Conservation (phyloP, 2,888 invertebrate species). For the Epinotia demarniana region DNA sequence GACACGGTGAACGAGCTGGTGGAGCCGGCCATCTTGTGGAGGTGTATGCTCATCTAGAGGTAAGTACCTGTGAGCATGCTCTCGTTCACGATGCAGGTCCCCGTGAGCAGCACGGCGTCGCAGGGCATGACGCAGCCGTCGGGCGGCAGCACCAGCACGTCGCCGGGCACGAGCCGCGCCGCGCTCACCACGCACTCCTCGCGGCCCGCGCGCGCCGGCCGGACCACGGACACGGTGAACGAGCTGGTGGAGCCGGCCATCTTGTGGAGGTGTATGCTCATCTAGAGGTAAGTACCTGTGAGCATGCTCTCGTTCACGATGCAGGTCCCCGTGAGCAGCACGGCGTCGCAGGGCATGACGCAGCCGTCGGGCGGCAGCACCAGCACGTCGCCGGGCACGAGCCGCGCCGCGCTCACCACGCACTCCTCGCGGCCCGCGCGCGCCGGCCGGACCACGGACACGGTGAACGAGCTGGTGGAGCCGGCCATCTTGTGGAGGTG, state of each 20-base stretch:
- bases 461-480: conserved; percentile 83
- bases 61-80: conserved; percentile 94
- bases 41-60: no score
- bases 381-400: conserved; percentile 95
- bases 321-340: conserved; percentile 93
- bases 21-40: conserved; percentile 88
- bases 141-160: conserved; percentile 92
- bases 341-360: conserved; percentile 92
- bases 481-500: conserved; percentile 66
- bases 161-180: conserved; percentile 92
- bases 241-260: conserved; percentile 85
- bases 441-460: conserved; percentile 84
- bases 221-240: conserved; percentile 85
- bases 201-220: conserved; percentile 72
- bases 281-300: conserved; percentile 85
- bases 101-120: conserved; percentile 94
- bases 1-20: conserved; percentile 85
- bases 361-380: conserved; percentile 92
- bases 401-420: conserved; percentile 77
- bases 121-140: conserved; percentile 91
- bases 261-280: not conserved
- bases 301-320: conserved; percentile 98
- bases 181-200: conserved; percentile 82
- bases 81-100: conserved; percentile 96
- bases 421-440: conserved; percentile 75